Conservation (phyloP, 2,888 invertebrate genomes). For the Lepidocyrtinus sp. region DNA sequence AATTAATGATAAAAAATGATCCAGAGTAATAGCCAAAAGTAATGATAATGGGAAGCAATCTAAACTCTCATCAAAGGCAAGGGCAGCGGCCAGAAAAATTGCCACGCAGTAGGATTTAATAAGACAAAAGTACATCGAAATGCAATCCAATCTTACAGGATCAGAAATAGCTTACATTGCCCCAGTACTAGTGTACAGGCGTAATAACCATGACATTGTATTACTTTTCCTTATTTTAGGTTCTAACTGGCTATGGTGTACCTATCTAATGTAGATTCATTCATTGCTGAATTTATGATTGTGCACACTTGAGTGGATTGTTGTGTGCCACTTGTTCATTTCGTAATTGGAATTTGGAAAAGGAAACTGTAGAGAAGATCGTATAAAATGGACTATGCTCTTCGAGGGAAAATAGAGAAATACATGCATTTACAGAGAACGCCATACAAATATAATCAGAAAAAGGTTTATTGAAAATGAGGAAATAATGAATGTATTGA, state of each 20-base stretch:
- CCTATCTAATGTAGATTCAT: neutral
- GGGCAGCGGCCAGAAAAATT: conserved; percentile 24
- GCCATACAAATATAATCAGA: neutral
- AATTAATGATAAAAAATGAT: conserved; percentile 17
- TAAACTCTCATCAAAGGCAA: conserved; percentile 22
- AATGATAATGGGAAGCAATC: conserved; percentile 39
- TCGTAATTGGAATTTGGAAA: conserved; percentile 44
- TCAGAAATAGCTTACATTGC: neutral
- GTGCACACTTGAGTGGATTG: conserved; percentile 41
- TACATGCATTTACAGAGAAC: neutral
- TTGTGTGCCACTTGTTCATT: conserved; percentile 53
- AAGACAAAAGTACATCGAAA: conserved; percentile 31
- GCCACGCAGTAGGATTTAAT: neutral
- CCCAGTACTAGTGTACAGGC: neutral
- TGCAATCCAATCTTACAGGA: conserved; percentile 21
- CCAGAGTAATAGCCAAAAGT: conserved; percentile 7
- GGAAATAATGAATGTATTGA: neutral
- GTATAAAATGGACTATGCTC: neutral
- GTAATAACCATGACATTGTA: neutral
- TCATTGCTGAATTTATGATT: conserved; percentile 12
- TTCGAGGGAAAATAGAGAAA: neutral
- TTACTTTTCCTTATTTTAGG: neutral
- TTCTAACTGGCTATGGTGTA: neutral
- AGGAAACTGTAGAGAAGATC: neutral
- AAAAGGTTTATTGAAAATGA: neutral